phyloP scores from a whole-genome alignment of 2,113 vertebrate species.

The Callipepla californica region DNA sequence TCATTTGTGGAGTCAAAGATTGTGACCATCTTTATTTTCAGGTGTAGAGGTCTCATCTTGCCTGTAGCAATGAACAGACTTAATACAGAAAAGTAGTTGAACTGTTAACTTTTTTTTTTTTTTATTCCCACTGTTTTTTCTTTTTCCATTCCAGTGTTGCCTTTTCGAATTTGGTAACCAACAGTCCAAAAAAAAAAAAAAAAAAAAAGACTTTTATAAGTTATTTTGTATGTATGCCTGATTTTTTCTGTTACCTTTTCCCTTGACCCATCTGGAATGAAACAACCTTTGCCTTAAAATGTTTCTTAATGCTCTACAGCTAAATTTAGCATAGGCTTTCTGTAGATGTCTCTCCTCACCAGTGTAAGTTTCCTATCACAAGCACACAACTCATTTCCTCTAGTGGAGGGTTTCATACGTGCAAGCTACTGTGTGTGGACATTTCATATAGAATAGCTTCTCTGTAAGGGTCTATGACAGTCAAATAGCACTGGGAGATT shows the following conservation, averaged over 20 bases:
- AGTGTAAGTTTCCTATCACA: background rate
- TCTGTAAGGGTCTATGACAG: background rate
- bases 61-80: background rate
- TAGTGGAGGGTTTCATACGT: background rate
- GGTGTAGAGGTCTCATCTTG: background rate
- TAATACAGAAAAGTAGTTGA: background rate
- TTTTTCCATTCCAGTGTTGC: background rate
- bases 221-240: background rate
- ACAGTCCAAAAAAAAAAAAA: background rate
- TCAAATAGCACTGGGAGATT: background rate
- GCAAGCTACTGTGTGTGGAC: background rate
- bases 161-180: background rate
- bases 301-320: background rate
- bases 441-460: background rate
- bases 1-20: background rate
- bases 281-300: background rate
- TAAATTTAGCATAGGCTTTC: background rate
- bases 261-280: background rate
- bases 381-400: background rate
- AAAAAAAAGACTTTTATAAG: background rate
- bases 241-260: background rate
- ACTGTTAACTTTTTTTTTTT: background rate
- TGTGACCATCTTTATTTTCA: background rate
- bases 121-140: background rate
- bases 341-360: background rate